Percentiles rank a stretch among this genome's conserved stretches.
Conservation (phyloP, 2,888 invertebrate genomes). For the Colletes collaris region DNA sequence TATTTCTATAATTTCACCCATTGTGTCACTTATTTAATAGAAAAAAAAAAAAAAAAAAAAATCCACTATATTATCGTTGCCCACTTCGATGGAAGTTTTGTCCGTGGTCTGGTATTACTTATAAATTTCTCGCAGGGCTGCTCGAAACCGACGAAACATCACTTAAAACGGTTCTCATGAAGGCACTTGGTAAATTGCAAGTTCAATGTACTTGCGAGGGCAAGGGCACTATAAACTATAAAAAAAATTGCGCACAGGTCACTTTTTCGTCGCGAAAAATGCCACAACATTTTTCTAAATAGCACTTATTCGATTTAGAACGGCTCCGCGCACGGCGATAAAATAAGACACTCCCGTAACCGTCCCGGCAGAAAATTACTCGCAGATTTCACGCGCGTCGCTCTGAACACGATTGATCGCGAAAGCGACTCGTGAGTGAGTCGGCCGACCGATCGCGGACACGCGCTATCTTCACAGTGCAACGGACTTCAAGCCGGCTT, state of each 20-base stretch:
- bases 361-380: conserved; percentile 15
- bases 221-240: neutral
- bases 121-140: too few relatives aligned
- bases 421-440: conserved; percentile 23
- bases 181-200: neutral
- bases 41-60: neutral
- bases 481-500: conserved; percentile 45
- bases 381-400: conserved; percentile 28
- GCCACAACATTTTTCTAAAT: neutral
- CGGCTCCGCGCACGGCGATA: neutral
- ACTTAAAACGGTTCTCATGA: conserved; percentile 4
- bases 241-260: conserved; percentile 11
- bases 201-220: conserved; percentile 14
- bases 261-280: conserved; percentile 7
- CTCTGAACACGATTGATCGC: conserved; percentile 42
- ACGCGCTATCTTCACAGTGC: conserved; percentile 49
- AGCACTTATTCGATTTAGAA: neutral
- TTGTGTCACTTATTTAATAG: conserved; percentile 8
- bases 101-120: neutral
- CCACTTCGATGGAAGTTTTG: neutral
- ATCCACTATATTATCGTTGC: neutral
- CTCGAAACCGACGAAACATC: neutral
- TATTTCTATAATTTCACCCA: conserved; percentile 58
- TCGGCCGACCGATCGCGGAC: conserved; percentile 40
- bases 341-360: conserved; percentile 22